Evolutionary conservation across 2,888 invertebrate genomes (phyloP).

Genomic region (Dugesia japonica): DNA sequence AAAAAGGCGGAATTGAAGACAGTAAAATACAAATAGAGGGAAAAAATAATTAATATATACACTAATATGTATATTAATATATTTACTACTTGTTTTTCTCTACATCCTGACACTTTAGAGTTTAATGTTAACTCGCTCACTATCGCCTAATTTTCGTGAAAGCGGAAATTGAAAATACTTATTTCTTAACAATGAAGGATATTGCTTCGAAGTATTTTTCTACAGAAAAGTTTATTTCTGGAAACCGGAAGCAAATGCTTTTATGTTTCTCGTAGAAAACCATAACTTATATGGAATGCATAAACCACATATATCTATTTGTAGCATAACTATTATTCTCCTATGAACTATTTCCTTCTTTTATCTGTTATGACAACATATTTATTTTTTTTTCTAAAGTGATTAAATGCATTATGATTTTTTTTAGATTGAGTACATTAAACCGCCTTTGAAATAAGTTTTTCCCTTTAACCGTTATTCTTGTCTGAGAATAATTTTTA

Average conservation of each 20-base stretch:
- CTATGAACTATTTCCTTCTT: constrained; percentile 8
- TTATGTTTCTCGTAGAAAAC: neutral
- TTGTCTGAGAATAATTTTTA: neutral
- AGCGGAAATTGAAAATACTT: neutral
- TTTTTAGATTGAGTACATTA: neutral
- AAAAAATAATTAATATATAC: neutral
- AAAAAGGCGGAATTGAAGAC: neutral
- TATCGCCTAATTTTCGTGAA: neutral
- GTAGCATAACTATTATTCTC: neutral
- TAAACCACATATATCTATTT: neutral
- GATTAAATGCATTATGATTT: neutral
- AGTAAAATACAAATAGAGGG: constrained; percentile 1
- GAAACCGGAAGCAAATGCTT: constrained; percentile 3
- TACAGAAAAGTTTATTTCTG: neutral
- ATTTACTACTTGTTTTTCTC: neutral
- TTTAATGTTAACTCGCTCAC: neutral
- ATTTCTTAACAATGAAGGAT: constrained; percentile 20
- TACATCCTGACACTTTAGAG: neutral
- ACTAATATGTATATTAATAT: neutral
- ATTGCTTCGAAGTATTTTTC: neutral
- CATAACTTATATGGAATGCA: neutral
- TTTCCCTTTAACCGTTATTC: neutral
- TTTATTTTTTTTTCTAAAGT: neutral
- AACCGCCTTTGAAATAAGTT: neutral
- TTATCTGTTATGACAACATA: constrained; percentile 8